Base-by-base conservation (phyloP, 2,888 invertebrate species). In the Habrosyne pyritoides region DNA sequence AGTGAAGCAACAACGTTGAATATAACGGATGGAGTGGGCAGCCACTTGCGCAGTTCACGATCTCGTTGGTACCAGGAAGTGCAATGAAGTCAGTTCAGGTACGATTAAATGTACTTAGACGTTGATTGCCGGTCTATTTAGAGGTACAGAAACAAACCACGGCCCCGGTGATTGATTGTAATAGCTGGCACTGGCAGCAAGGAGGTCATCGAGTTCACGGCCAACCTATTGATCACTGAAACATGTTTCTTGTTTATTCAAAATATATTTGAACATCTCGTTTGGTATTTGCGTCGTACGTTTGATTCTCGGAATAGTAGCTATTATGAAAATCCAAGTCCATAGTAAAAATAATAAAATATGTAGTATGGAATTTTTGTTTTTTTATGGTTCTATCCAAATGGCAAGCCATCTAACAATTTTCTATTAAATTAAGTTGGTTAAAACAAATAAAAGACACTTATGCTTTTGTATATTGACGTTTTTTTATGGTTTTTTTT, bases 171-270 rank as follows among this genome's bases (percentile, higher is more conserved):
- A 86, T 82, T 83, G 78, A 61, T 72, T 74, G 70, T 82, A 77
- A 81, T 77, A 69, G 64, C 71, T 73, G 71, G 58, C 67, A 71
- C 71, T 73, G 71, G 58, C 67, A 71, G 65, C 76, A 75, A 78
- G 74, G 79, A 81, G 83, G 80, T 78, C 77, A 64, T 30, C 4
- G 73, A 72, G 88, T 84, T 89, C 87, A 89, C 69, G 88, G 89
- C 66, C 86, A 79, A 42, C 18, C 22, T 63, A 56, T 54, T 69
- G 70, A 71, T 75, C 71, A 74, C 60, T 73, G 61, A 59, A 75
- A 75, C 72, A 73, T 60, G 76, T 74, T 73, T 77, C 69, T 68
- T 78, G 72, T 77, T 75, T 77, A 69, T 71, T 65, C 70, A 71
- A 65, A 69, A 75, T 71, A 75, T 77, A 75, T 79, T 80, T 77